Evolutionary conservation across 2,888 invertebrate genomes (phyloP), one percentile per base, ranked within the genome.

Genomic region (Cacoxenus indagator): DNA sequence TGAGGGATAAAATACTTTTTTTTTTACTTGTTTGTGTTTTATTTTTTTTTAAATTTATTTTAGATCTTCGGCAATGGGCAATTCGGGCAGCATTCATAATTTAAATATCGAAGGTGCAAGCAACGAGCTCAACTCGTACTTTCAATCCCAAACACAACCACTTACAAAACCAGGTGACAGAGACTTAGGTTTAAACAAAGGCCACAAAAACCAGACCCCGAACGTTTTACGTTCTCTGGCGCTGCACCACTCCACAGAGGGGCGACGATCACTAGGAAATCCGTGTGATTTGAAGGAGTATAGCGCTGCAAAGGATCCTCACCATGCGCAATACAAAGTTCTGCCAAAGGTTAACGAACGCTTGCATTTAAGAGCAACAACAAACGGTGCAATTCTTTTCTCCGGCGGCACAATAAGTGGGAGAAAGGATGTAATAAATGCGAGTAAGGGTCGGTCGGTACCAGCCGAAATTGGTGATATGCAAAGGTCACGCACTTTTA

Each of bases 321-420:
- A 68, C 65, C 51, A 8, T 64, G 22, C 72, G 1, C 81, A 83
- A 8, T 73, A 88, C 31, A 91, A 93, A 90, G 94, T 94, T 68
- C 89, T 95, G 31, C 94, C 94, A 8, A 91, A 93, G 70, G 88
- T 92, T 68, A 91, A 92, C 9, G 92, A 92, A 74, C 76, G 76
- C 5, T 64, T 79, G 0, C 90, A 91, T 73, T 89, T 96, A 67
- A 91, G 95, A 72, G 91, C 92, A 68, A 95, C 95, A 2, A 92
- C 94, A 87, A 95, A 96, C 88, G 95, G 95, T 64, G 93, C 92
- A 80, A 94, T 95, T 83, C 89, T 96, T 67, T 94, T 94, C 78
- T 92, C 93, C 4, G 95, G 95, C 0, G 95, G 95, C 64, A 95
- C 95, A 73, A 92, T 96, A 84, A 94, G 93, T 78, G 94, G 94